Conservation (phyloP, 30 jellyfish, hydroid and myxozoan species). For the Hydractinia echinata region DNA sequence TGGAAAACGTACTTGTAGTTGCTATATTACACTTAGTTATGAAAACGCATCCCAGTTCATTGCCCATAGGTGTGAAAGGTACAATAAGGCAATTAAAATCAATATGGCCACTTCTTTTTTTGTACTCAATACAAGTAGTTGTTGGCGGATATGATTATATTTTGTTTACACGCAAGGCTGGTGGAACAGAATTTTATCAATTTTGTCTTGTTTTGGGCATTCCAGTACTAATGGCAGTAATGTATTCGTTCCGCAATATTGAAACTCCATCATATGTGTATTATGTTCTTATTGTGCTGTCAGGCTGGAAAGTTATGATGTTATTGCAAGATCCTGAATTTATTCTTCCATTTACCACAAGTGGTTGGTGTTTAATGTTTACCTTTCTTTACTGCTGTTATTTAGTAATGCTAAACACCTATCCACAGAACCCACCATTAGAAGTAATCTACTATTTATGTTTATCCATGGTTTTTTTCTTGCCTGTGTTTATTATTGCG, state of each 20-base stretch:
- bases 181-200: conserved; percentile 30
- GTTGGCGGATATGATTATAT: conserved; percentile 14
- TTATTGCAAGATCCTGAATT: conserved; percentile 19
- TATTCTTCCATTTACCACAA: conserved; percentile 3
- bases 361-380: conserved; percentile 3
- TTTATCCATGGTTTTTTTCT: background rate
- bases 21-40: conserved; percentile 2
- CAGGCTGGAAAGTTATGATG: conserved; percentile 16
- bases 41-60: background rate
- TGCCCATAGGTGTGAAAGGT: background rate
- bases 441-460: conserved; percentile 8
- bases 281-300: background rate
- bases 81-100: background rate
- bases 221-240: background rate
- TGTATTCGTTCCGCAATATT: background rate
- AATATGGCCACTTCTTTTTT: background rate
- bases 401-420: conserved; percentile 1
- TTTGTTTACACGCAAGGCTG: conserved; percentile 25
- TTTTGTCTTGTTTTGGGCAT: conserved; percentile 12
- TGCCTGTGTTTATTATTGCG: conserved; percentile 7
- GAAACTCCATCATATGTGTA: background rate
- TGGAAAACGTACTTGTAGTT: background rate
- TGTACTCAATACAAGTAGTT: background rate
- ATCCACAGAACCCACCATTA: background rate
- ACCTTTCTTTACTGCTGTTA: conserved; percentile 5